phyloP scores from a whole-genome alignment of 1,140 invertebrate genomes.

The Lethocerus indicus region DNA sequence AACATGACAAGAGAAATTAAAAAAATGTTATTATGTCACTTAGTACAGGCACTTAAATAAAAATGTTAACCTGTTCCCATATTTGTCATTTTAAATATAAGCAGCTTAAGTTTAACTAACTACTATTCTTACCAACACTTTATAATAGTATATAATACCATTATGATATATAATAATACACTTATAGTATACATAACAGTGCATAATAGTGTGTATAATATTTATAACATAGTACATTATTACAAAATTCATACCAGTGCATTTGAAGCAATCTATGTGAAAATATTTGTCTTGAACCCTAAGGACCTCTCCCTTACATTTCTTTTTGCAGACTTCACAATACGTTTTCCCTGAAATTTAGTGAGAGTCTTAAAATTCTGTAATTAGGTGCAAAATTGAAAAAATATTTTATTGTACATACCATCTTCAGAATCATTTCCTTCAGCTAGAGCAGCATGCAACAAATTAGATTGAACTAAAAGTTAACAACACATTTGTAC shows the following conservation, averaged over 20 bases:
- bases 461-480: not conserved
- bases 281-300: constrained; percentile 93
- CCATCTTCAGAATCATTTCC: constrained; percentile 7
- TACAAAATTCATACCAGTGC: constrained; percentile 36
- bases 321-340: constrained; percentile 86
- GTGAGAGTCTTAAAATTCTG: not conserved
- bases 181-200: not conserved
- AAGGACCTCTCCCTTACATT: constrained; percentile 87
- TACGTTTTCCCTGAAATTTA: constrained; percentile 70
- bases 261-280: constrained; percentile 91
- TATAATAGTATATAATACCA: not conserved
- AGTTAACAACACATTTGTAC: not conserved
- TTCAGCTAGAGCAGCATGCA: constrained; percentile 5
- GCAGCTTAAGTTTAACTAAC: not conserved
- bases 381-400: not conserved
- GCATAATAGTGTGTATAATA: not conserved
- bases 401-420: not conserved
- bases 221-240: not conserved
- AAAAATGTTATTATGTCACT: too few species aligned
- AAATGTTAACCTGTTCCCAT: too few species aligned
- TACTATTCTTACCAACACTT: not conserved
- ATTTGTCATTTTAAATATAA: too few species aligned
- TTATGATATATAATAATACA: not conserved
- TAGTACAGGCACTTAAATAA: too few species aligned
- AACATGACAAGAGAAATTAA: too few species aligned